Conservation (phyloP, 2,888 invertebrate genomes). For the Torymus auratus region DNA sequence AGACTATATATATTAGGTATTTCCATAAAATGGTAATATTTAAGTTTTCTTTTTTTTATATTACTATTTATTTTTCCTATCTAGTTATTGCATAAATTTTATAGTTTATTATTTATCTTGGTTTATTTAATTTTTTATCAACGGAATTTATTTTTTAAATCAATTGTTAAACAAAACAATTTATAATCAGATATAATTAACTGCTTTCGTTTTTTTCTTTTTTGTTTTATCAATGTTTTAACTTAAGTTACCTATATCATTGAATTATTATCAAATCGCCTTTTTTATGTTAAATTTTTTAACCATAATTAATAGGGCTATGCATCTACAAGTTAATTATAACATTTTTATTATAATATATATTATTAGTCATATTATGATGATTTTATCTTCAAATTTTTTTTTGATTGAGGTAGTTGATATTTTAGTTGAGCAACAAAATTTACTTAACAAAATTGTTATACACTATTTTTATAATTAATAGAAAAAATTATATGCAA, state of each 20-base stretch:
- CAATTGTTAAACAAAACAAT: not conserved
- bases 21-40: slow-evolving; percentile 18
- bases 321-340: not conserved
- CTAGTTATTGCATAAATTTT: slow-evolving; percentile 61
- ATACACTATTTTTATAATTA: too few species aligned
- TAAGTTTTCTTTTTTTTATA: slow-evolving; percentile 20
- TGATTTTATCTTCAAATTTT: too few species aligned
- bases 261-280: not conserved
- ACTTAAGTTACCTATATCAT: not conserved
- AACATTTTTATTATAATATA: not conserved
- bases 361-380: too few species aligned
- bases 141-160: slow-evolving; percentile 50
- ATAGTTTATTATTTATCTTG: slow-evolving; percentile 55
- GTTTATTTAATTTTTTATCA: slow-evolving; percentile 43
- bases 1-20: not conserved
- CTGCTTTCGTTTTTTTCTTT: not conserved
- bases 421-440: too few species aligned
- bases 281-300: not conserved
- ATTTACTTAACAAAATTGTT: too few species aligned
- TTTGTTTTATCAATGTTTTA: slow-evolving; percentile 5
- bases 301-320: not conserved
- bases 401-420: too few species aligned
- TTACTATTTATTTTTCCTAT: slow-evolving; percentile 27
- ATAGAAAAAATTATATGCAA: not conserved
- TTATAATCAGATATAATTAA: too few species aligned